Conservation (phyloP, 2,888 invertebrate species). For the Himalopsyche anomala region DNA sequence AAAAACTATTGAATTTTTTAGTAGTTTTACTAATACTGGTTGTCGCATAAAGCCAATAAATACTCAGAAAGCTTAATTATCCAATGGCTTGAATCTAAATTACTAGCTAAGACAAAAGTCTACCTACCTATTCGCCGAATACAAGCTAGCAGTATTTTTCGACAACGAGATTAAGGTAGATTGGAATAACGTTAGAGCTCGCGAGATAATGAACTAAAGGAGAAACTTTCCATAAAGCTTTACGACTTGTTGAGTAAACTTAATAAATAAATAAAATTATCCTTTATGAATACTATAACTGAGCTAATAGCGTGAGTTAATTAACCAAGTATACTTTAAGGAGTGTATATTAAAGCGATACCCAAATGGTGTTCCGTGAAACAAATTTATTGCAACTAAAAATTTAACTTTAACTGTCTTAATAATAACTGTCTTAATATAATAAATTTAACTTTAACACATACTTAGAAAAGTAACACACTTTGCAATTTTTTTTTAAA, state of each 20-base stretch:
- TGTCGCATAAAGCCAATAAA: conserved; percentile 64
- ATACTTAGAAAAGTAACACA: no score
- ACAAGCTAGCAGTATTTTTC: conserved; percentile 64
- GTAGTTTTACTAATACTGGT: conserved; percentile 53
- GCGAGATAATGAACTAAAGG: conserved; percentile 64
- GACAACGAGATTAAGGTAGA: conserved; percentile 65
- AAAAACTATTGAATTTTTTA: conserved; percentile 32
- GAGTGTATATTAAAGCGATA: no score
- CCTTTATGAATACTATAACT: conserved; percentile 37
- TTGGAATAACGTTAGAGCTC: conserved; percentile 62
- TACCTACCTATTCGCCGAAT: conserved; percentile 56
- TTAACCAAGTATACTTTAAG: not conserved
- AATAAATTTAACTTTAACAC: no score
- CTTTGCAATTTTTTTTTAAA: no score
- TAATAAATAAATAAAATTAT: conserved; percentile 57
- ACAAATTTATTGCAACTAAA: no score
- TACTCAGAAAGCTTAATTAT: conserved; percentile 65
- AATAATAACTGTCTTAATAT: no score
- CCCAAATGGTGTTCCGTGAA: no score
- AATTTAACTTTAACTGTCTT: no score
- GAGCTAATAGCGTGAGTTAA: conserved; percentile 18
- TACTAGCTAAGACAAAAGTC: conserved; percentile 64
- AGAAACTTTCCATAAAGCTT: conserved; percentile 61
- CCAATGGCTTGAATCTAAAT: conserved; percentile 65
- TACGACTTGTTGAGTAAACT: conserved; percentile 61